Base-by-base conservation (phyloP, 2,888 invertebrate species). In the Leptothorax acervorum region DNA sequence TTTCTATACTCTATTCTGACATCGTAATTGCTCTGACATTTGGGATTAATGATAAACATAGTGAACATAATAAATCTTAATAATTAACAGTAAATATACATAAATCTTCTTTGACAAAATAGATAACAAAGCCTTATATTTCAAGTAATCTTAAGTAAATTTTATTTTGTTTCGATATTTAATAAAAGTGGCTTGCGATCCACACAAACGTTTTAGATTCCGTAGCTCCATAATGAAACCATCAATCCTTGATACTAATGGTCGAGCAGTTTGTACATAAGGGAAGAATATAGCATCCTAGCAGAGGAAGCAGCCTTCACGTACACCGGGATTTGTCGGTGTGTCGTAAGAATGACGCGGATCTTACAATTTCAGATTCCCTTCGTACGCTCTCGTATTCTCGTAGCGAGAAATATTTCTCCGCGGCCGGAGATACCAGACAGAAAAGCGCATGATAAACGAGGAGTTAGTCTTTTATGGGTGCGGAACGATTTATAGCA, bases 371-470 rank as follows among this genome's bases (percentile, higher is more conserved):
- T 83, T 78, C 68, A 78, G 48, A 78, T 83, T 78, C 78, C 42
- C 45, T 70, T 66, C 31, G 76, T 51, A 35, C 60, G 48, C n/a
- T 68, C 55, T 31, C 48, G 45, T 57, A 76, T 83, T 68, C 51
- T 83, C 23, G 53, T 66, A 57, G 55, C 83, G 70, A 51, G 48
- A 60, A 42, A 63, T 78, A 60, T 78, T 65, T 83, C 62, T 71
- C 18, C 70, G 28, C 66, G 31, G 57, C 51, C 57, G 71, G 55
- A 45, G 74, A 82, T 63, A 48, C 35, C 55, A 79, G 83, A 87
- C 78, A 55, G 85, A 84, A 88, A 83, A 82, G 83, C 76, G 85
- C 82, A 85, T 90, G 90, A 89, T 88, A 87, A 88, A 90, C 84
- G 88, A 87, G 83, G 82, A 79, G 88, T 84, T 66, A 88, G 82